These are phyloP conservation scores for Corythaixoides concolor DNA, from an alignment of 2,113 vertebrate species.

Conservation along the genomic window DNA sequence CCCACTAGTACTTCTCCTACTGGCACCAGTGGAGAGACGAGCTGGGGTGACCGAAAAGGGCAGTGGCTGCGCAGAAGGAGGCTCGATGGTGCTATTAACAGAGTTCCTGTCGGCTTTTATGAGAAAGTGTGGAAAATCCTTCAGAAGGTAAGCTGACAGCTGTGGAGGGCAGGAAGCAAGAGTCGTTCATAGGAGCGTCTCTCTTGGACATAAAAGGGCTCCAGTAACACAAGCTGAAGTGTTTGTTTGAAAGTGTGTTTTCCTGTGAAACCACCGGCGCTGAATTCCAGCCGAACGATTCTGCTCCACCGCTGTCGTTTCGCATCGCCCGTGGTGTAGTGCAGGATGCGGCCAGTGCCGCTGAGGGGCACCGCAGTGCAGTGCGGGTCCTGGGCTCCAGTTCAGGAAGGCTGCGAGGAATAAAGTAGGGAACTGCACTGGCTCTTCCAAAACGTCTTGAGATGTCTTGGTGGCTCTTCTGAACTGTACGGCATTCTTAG, in stretches of 20 bases:
- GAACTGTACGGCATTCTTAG: not conserved
- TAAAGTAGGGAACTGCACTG: not conserved
- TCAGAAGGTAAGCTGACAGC: slow-evolving; percentile 81
- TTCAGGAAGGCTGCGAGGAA: not conserved
- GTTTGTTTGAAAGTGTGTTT: not conserved
- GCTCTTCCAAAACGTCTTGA: not conserved
- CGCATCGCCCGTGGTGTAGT: fast-evolving
- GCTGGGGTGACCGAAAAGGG: slow-evolving; percentile 91
- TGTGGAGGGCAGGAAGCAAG: not conserved
- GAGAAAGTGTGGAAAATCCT: slow-evolving; percentile 97
- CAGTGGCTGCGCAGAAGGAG: slow-evolving; percentile 96
- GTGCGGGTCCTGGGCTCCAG: not conserved
- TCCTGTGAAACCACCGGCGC: not conserved
- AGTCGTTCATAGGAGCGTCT: not conserved
- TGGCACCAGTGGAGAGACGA: slow-evolving; percentile 71
- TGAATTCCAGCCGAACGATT: not conserved
- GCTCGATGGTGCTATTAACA: slow-evolving; percentile 95
- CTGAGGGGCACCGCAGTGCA: not conserved
- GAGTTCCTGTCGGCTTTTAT: slow-evolving; percentile 97
- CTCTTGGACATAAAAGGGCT: not conserved
- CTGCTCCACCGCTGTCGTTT: not conserved
- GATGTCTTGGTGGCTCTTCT: not conserved
- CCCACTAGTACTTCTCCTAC: slow-evolving; percentile 85
- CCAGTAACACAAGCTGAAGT: fast-evolving
- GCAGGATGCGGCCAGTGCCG: not conserved